A percentile compares a stretch with the other conserved stretches of the same genome.
Evolutionary conservation across 2,888 invertebrate genomes (phyloP).

Genomic region (Eutolmus rufibarbis): DNA sequence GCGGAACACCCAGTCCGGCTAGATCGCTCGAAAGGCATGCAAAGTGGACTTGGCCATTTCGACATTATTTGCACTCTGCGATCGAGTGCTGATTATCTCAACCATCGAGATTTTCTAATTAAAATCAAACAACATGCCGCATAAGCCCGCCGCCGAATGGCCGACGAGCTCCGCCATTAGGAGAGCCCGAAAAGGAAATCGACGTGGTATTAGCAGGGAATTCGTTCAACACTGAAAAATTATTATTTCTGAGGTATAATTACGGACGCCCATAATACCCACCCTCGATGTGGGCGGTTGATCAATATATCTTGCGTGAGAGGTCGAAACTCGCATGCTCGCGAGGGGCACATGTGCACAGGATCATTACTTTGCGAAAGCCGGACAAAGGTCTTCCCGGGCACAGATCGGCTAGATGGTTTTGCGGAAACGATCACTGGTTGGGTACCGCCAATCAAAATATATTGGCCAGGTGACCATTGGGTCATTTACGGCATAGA

Average conservation of each 20-base stretch:
- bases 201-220: conserved; percentile 36
- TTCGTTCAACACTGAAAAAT: conserved; percentile 34
- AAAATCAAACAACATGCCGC: conserved; percentile 28
- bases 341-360: not conserved
- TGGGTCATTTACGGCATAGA: not conserved
- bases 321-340: conserved; percentile 37
- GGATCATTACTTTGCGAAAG: conserved; percentile 29
- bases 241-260: conserved; percentile 45
- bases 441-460: not conserved
- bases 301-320: conserved; percentile 47
- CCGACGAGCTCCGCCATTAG: not conserved
- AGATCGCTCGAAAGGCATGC: not conserved
- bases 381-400: conserved; percentile 25
- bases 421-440: conserved; percentile 34
- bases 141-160: not conserved
- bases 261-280: conserved; percentile 47
- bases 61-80: not conserved
- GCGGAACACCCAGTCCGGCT: not conserved
- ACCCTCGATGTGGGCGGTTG: conserved; percentile 48
- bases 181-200: conserved; percentile 19
- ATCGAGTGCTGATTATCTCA: not conserved
- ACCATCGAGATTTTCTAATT: conserved; percentile 33
- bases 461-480: conserved; percentile 27
- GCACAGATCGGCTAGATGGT: not conserved
- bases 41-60: not conserved